These are phyloP conservation scores for Ctena decussata DNA, from an alignment of 2,888 invertebrate genomes.

Conservation along the genomic window DNA sequence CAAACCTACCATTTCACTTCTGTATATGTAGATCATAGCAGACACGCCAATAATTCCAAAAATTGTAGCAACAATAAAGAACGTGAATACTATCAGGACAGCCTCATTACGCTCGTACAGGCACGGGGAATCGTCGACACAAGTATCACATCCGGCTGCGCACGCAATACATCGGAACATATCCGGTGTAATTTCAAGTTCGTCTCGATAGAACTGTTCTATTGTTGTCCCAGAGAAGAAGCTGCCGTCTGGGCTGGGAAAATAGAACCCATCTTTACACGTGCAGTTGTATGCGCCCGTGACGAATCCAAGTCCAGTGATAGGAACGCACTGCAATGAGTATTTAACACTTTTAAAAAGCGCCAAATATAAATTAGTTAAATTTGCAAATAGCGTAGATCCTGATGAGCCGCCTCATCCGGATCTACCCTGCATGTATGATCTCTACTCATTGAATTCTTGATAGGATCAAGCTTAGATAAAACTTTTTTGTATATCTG, in stretches of 20 bases:
- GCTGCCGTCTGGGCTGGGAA: conserved; percentile 73
- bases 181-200: conserved; percentile 17
- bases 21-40: conserved; percentile 35
- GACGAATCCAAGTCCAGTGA: conserved; percentile 74
- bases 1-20: conserved; percentile 38
- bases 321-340: conserved; percentile 79
- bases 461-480: too few relatives aligned
- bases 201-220: conserved; percentile 58
- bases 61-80: conserved; percentile 60
- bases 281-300: conserved; percentile 79
- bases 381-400: too few relatives aligned
- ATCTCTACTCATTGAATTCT: too few relatives aligned
- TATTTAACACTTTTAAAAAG: too few relatives aligned
- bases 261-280: conserved; percentile 79
- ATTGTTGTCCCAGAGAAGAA: conserved; percentile 74
- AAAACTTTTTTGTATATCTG: too few relatives aligned
- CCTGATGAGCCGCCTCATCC: too few relatives aligned
- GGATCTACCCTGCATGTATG: too few relatives aligned
- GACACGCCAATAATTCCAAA: conserved; percentile 38
- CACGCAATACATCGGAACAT: conserved; percentile 74
- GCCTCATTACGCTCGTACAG: conserved; percentile 66
- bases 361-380: too few relatives aligned
- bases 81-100: conserved; percentile 56
- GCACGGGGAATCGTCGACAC: conserved; percentile 79
- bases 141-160: conserved; percentile 78